These are phyloP conservation scores for Panthera leo DNA, from an alignment of 2,113 vertebrate species.

Conservation along the genomic window DNA sequence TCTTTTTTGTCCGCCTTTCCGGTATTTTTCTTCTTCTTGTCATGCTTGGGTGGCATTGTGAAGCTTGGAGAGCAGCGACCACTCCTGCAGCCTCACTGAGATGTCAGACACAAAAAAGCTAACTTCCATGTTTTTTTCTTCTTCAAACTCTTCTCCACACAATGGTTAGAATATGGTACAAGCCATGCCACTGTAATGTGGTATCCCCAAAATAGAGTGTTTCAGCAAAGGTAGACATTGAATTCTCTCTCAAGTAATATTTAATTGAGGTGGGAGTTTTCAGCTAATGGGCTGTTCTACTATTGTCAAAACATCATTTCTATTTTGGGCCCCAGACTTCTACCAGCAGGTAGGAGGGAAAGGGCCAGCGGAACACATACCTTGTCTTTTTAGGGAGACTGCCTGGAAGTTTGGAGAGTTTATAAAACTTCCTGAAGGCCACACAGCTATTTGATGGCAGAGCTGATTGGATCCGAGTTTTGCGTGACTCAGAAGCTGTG, in stretches of 20 bases:
- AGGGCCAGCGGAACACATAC: neutral
- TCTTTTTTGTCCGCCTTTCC: neutral
- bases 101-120: neutral
- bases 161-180: neutral
- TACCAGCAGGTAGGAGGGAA: neutral
- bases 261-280: neutral
- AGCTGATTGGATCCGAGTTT: conserved; percentile 1
- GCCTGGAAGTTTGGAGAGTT: neutral
- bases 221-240: neutral
- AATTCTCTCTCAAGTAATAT: neutral
- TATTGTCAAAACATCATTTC: neutral
- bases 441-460: neutral
- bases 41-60: neutral
- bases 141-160: neutral
- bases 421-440: neutral
- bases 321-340: neutral
- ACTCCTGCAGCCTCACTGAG: neutral
- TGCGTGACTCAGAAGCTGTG: conserved; percentile 11
- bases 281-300: neutral
- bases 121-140: neutral
- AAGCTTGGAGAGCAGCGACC: neutral
- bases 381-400: neutral
- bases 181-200: neutral
- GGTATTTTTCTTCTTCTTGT: neutral
- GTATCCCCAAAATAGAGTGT: neutral